These are phyloP conservation scores for Champsocephalus esox DNA, from an alignment of 2,797 vertebrate species.

Conservation along the genomic window DNA sequence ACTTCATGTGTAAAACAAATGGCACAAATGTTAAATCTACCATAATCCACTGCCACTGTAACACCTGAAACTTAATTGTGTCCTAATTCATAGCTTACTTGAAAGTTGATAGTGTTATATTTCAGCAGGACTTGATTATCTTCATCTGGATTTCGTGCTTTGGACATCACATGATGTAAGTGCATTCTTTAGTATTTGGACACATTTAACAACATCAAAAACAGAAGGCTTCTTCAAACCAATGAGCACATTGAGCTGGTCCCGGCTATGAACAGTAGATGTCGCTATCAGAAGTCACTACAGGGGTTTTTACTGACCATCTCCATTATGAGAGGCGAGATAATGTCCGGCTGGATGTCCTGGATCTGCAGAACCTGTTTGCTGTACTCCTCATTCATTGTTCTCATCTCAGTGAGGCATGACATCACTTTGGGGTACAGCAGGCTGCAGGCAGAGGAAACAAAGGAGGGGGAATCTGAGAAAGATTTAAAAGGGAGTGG, in stretches of 20 bases:
- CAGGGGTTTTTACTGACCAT: constrained; percentile 76
- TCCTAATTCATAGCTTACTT: background rate
- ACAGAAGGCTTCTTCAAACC: background rate
- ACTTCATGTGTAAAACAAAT: background rate
- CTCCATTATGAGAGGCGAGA: constrained; percentile 86
- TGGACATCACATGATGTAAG: background rate
- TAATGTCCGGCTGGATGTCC: constrained; percentile 83
- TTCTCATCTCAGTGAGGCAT: constrained; percentile 86
- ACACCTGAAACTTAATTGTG: background rate
- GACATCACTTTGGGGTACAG: constrained; percentile 87
- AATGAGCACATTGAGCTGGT: background rate
- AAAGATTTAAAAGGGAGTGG: background rate
- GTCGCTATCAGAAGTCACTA: constrained; percentile 15
- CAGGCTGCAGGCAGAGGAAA: constrained; percentile 72
- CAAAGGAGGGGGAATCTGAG: constrained; percentile 4
- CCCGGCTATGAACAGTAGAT: background rate
- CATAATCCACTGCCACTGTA: background rate
- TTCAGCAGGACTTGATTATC: constrained; percentile 8
- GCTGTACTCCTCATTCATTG: constrained; percentile 84
- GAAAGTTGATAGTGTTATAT: background rate
- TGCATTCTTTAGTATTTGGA: background rate
- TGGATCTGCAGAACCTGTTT: constrained; percentile 86
- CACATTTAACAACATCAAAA: background rate
- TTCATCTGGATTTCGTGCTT: background rate
- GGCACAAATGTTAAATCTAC: background rate